Evolutionary conservation across 2,797 vertebrate species (phyloP), one percentile per base, ranked within the genome.

Genomic region (Parambassis ranga): DNA sequence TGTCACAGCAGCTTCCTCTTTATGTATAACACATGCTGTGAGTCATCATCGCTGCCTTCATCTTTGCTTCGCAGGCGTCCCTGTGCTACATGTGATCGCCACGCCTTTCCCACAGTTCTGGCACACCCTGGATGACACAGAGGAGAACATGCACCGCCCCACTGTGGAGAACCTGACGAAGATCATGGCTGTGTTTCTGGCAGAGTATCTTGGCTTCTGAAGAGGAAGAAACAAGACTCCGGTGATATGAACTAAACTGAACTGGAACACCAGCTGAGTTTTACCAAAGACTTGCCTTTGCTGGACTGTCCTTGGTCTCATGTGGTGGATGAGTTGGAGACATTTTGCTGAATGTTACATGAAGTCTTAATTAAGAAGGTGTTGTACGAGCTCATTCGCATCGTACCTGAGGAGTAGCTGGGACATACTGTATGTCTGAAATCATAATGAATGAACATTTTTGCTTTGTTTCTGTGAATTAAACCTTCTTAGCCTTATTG

Each of bases 51-150:
- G 3, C 4, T 10, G 1, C 18, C 24, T 5, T 36, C 9, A 0
- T 57, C 23, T 8, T 35, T 28, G 7, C n/a, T 28, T 8, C 6
- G 0, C 67, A 97, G 95, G 95, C 0, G 95, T 97, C 1, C 94
- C 94, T 0, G 92, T 95, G 42, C 91, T 96, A 0, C 96, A 96
- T 19, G 65, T 97, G 76, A 96, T 96, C 20, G 65, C 95, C 43
- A 96, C 94, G 0, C 96, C 96, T 4, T 97, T 97, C 83, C 96
- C 95, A 0, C 38, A 86, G 2, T 94, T 96, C 77, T 97, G 96
- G 95, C 96, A 97, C 75, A 96, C 93, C 0, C 62, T 94, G 55
- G 90, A 94, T 0, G 96, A 97, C 88, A 92, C 88, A 0, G 95
- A 95, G 71, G 92, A 92, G 62, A 94, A 94, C 69, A 89, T 96